Conservation (phyloP, 2,888 invertebrate species). For the Lobophora halterata region DNA sequence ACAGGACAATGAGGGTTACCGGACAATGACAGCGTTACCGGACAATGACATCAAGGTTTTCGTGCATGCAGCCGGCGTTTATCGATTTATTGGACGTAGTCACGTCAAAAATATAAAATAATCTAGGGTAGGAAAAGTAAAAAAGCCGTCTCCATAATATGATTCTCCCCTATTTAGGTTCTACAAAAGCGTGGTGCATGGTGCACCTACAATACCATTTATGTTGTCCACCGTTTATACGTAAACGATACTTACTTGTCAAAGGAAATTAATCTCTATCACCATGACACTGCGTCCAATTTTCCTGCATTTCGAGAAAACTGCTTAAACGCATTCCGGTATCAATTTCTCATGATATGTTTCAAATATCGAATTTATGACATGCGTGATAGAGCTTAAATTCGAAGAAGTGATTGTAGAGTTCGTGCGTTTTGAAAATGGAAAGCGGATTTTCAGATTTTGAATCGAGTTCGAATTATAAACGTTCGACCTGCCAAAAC, state of each 20-base stretch:
- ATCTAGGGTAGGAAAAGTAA: no score
- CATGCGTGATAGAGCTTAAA: slow-evolving; percentile 28
- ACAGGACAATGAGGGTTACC: no score
- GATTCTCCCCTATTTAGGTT: slow-evolving; percentile 54
- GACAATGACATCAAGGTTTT: no score
- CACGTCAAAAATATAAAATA: no score
- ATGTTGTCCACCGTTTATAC: slow-evolving; percentile 63
- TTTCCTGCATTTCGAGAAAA: slow-evolving; percentile 41
- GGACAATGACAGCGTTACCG: no score
- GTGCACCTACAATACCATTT: slow-evolving; percentile 70
- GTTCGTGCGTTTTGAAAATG: slow-evolving; percentile 45
- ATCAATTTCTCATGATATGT: slow-evolving; percentile 27
- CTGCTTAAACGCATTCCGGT: slow-evolving; percentile 42
- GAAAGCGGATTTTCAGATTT: slow-evolving; percentile 57
- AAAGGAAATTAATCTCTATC: slow-evolving; percentile 52
- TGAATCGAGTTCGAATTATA: slow-evolving; percentile 39
- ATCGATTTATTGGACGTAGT: no score
- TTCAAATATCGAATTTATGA: slow-evolving; percentile 35
- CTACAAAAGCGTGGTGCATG: slow-evolving; percentile 72
- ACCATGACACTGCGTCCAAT: slow-evolving; percentile 37
- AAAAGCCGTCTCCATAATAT: slow-evolving; percentile 45
- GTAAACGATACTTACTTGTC: slow-evolving; percentile 44
- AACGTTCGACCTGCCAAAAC: slow-evolving; percentile 32
- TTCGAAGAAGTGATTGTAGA: slow-evolving; percentile 23
- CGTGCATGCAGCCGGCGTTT: no score